Evolutionary conservation across 1,140 invertebrate species (phyloP), one percentile per base, ranked within the genome.

Genomic region (Capitella teleta): DNA sequence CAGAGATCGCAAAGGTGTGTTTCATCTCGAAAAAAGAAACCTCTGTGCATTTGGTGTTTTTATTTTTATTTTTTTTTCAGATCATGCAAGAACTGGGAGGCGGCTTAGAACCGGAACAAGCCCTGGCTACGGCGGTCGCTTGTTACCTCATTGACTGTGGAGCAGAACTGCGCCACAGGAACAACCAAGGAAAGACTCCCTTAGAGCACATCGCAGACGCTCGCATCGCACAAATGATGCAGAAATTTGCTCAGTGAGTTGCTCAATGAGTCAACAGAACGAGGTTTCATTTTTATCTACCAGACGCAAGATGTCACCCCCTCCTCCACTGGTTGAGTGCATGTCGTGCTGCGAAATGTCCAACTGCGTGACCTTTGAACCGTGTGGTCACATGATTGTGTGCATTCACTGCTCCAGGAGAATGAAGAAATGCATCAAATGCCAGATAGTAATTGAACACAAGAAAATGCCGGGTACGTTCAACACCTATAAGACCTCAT

Each of bases 341-440:
- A 68, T 79, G 16, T 77, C 87, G 2, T 88, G 85, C 64, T 79
- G 79, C 32, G 85, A 86, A 61, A 58, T 76, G 18, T 68, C 67
- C 5, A 79, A 80, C 40, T 76, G 75, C 53, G 78, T 86, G 3
- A 72, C 69, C 30, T 77, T 88, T 57, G 78, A 83, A 54, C 86
- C 86, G 0, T 89, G 86, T 63, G 76, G 77, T 43, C 85, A 88
- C 67, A 75, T 76, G 59, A 78, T 85, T 16, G 78, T 80, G 1
- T 89, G 86, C 63, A 77, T 79, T 56, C 84, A 86, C 49, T 89
- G 86, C 66, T 80, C 81, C 43, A 68, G 79, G 14, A 74, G 83
- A 28, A 85, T 87, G 79, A 87, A 86, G 63, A 86, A 85, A 67
- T 88, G 85, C 67, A 64, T 87, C 19, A 70, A 76, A 28, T 88